Base-by-base conservation (phyloP, 2,888 invertebrate genomes). In the Brenthis hecate region DNA sequence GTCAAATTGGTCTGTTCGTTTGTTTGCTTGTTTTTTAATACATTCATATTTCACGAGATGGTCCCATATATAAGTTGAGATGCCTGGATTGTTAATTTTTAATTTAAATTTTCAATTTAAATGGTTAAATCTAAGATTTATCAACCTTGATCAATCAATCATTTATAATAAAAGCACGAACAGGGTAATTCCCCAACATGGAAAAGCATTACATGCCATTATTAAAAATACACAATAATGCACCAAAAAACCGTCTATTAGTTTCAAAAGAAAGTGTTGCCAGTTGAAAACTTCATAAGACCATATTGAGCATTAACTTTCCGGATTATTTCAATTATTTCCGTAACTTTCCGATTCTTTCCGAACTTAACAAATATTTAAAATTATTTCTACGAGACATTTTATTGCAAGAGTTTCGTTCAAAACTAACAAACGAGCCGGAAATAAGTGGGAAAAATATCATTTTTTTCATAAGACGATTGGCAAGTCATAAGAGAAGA, bases 161-260 rank as follows among this genome's bases (percentile, higher is more conserved):
- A 65, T 70, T 70, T 67, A 66, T 66, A 63, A 57, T 69, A 64
- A 61, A 90, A 91, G 91, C 91, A 91, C 91, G 80, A 85, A 85
- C 85, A 88, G 90, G 80, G 85, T 28, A 78, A 63, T 69, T 73
- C 71, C 74, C 80, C 82, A 77, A 81, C 78, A 80, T 76, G 78
- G 79, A 75, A 43, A 87, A 91, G 91, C 91, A 91, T 91, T 81
- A 84, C 80, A 91, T 91, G 91, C 91, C 81, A 73, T 70, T 72
- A 73, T 73, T 67, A 71, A 74, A 75, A 78, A 79, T 80, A 43
- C 32, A 78, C 75, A 77, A 77, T 72, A 77, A 82, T 77, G 86
- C 85, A 86, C 86, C 86, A 82, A 76, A 76, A 61, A 68, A 64
- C 6, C 13, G 72, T 68, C 73, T 65, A 72, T 65, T 66, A 61